These are phyloP conservation scores for Cynoglossus semilaevis DNA, from an alignment of 2,113 vertebrate genomes.

Conservation along the genomic window DNA sequence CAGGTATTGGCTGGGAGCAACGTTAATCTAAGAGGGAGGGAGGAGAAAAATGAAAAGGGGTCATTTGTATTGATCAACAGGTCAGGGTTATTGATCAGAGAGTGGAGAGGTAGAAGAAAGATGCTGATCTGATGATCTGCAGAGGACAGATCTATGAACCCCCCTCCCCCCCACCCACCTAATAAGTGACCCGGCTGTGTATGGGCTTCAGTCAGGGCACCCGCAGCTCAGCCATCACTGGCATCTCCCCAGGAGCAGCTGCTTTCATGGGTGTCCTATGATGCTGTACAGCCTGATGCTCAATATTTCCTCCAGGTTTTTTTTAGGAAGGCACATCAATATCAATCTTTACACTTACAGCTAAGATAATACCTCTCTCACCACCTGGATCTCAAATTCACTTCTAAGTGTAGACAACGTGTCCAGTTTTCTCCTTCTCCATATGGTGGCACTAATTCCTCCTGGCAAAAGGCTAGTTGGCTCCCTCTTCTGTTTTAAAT, in stretches of 20 bases:
- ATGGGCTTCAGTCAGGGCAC: constrained; percentile 30
- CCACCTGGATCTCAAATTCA: constrained; percentile 26
- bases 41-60: constrained; percentile 69
- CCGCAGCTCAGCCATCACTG: constrained; percentile 4
- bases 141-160: constrained; percentile 2
- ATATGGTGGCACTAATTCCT: constrained; percentile 33
- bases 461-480: constrained; percentile 33
- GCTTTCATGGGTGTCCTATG: constrained; percentile 33
- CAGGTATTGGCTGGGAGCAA: constrained; percentile 12
- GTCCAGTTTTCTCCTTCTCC: constrained; percentile 20
- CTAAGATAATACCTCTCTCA: constrained; percentile 24
- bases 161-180: too few relatives aligned
- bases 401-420: constrained; percentile 37
- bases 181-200: constrained; percentile 1
- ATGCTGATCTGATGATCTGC: constrained; percentile 33
- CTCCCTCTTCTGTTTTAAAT: constrained; percentile 41
- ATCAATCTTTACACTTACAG: constrained; percentile 43
- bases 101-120: constrained; percentile 36
- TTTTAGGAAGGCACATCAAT: constrained; percentile 38
- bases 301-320: constrained; percentile 27
- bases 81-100: constrained; percentile 71
- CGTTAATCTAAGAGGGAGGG: constrained; percentile 8
- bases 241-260: not conserved
- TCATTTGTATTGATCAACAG: constrained; percentile 74
- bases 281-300: constrained; percentile 9